Conservation (phyloP, 2,113 vertebrate species). For the Phaethornis superciliosus region DNA sequence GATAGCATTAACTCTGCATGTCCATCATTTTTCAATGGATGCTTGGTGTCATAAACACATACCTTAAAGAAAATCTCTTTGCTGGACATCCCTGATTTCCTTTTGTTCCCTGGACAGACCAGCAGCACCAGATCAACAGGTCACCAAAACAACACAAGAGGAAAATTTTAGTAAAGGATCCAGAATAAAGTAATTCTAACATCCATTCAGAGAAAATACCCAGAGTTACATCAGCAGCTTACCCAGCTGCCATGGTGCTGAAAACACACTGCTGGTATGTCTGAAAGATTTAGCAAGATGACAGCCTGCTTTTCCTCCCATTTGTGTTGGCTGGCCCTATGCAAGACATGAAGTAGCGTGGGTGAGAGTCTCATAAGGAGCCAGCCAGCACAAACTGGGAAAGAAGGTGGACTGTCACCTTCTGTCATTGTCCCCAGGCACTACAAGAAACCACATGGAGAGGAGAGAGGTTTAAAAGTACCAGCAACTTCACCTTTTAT, state of each 20-base stretch:
- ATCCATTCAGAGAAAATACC: not conserved
- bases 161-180: not conserved
- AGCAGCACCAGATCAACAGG: not conserved
- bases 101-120: accelerated
- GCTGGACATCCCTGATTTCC: not conserved
- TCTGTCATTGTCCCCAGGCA: not conserved
- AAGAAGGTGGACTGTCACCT: not conserved
- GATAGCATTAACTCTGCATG: accelerated
- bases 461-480: not conserved
- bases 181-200: not conserved
- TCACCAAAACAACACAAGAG: not conserved
- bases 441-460: not conserved
- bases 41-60: accelerated
- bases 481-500: not conserved
- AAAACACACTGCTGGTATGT: not conserved
- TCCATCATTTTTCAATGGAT: not conserved
- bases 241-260: not conserved
- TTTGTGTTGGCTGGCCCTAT: not conserved
- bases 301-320: not conserved
- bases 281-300: not conserved
- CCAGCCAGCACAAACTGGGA: accelerated
- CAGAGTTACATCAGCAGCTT: not conserved
- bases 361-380: not conserved
- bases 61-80: not conserved
- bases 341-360: accelerated